These are phyloP conservation scores for Scolopax mira DNA, from an alignment of 2,113 vertebrate species.

Conservation along the genomic window DNA sequence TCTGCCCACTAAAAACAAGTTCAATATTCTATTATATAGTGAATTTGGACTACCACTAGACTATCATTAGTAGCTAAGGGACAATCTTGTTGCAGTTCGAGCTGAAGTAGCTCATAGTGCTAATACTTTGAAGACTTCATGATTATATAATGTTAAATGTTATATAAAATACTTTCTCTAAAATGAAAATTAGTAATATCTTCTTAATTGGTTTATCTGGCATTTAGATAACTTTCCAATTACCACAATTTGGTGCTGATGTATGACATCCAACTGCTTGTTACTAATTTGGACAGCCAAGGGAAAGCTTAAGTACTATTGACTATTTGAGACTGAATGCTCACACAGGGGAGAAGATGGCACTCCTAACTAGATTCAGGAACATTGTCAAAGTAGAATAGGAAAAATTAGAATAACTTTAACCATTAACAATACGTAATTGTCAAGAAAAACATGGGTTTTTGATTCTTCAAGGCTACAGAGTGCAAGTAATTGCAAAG, in stretches of 20 bases:
- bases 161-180: neutral
- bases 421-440: neutral
- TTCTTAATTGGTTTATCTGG: neutral
- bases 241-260: neutral
- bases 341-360: neutral
- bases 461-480: neutral
- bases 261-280: neutral
- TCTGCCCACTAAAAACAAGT: neutral
- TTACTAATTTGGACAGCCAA: neutral
- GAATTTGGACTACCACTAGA: neutral
- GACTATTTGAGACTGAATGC: neutral
- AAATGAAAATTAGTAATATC: neutral
- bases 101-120: neutral
- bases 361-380: neutral
- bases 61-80: neutral
- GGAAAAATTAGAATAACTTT: neutral
- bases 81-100: neutral
- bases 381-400: neutral
- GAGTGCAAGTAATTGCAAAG: constrained; percentile 17
- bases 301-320: neutral
- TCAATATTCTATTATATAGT: neutral
- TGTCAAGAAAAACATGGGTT: neutral
- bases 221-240: neutral
- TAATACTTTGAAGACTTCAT: neutral
- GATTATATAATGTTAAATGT: neutral